Conservation (phyloP, 1,140 invertebrate genomes). For the Zaprionus inermis region DNA sequence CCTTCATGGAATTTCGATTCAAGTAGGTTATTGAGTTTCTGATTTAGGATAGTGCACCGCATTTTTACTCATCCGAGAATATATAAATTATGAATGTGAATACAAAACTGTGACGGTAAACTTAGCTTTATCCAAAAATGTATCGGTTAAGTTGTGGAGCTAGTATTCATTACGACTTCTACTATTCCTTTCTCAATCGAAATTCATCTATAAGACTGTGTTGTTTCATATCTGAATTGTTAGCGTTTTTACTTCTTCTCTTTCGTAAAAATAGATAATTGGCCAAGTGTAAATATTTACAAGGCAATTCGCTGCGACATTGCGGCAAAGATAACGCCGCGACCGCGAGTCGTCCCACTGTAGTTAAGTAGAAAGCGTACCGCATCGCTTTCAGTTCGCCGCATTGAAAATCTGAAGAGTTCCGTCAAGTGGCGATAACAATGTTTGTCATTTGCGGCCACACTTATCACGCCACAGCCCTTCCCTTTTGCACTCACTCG, state of each 20-base stretch:
- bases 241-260: not conserved
- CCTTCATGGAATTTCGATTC: not conserved
- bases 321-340: conserved; percentile 46
- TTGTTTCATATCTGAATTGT: conserved; percentile 1
- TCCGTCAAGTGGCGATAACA: conserved; percentile 54
- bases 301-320: conserved; percentile 45
- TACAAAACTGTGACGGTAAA: no score
- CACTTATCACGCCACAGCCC: conserved; percentile 15
- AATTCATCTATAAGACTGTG: not conserved
- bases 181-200: no score
- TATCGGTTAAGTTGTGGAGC: no score
- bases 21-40: not conserved
- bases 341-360: not conserved
- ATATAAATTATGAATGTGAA: no score
- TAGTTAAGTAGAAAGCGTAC: no score
- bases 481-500: not conserved
- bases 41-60: not conserved
- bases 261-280: conserved; percentile 48
- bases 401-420: conserved; percentile 29
- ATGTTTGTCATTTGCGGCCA: conserved; percentile 63
- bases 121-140: no score
- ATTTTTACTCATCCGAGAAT: not conserved
- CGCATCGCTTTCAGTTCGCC: not conserved
- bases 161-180: no score
- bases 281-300: conserved; percentile 41